These are phyloP conservation scores for Apeltes quadracus DNA, from an alignment of 2,113 vertebrate genomes.

Conservation along the genomic window DNA sequence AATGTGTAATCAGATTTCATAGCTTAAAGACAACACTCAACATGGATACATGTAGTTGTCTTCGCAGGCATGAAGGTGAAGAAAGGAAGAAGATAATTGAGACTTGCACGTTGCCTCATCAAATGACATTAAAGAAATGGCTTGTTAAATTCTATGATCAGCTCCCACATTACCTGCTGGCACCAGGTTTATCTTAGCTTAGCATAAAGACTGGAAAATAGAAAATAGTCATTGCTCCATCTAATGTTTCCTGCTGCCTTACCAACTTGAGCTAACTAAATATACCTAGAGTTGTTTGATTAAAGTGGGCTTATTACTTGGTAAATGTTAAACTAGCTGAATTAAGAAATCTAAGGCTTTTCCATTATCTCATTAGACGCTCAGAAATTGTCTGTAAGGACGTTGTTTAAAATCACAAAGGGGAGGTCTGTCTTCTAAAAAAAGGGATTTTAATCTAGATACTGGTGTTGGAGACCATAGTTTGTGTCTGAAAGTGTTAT, in stretches of 20 bases:
- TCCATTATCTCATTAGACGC: neutral
- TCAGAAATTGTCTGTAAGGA: neutral
- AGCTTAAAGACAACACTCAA: no score
- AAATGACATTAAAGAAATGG: neutral
- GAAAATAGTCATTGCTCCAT: neutral
- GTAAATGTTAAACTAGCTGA: neutral
- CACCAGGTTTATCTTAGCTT: slow-evolving; percentile 3
- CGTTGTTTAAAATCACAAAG: neutral
- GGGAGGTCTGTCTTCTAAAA: neutral
- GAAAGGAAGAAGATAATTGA: no score
- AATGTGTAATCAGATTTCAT: no score
- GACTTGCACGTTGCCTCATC: neutral
- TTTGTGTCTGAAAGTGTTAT: neutral
- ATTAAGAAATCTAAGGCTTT: neutral
- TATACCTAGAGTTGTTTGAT: neutral
- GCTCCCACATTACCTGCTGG: no score
- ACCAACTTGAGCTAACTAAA: neutral
- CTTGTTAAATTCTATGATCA: neutral
- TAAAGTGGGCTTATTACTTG: neutral
- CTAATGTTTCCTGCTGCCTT: neutral
- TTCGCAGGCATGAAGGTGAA: no score
- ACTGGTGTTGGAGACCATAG: neutral
- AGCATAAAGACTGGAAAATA: neutral
- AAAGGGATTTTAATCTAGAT: neutral
- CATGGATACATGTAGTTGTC: no score